A percentile compares a stretch with the other conserved stretches of the same genome.
Conservation (phyloP, 1,140 invertebrate species). For the Pristionchus pacificus region DNA sequence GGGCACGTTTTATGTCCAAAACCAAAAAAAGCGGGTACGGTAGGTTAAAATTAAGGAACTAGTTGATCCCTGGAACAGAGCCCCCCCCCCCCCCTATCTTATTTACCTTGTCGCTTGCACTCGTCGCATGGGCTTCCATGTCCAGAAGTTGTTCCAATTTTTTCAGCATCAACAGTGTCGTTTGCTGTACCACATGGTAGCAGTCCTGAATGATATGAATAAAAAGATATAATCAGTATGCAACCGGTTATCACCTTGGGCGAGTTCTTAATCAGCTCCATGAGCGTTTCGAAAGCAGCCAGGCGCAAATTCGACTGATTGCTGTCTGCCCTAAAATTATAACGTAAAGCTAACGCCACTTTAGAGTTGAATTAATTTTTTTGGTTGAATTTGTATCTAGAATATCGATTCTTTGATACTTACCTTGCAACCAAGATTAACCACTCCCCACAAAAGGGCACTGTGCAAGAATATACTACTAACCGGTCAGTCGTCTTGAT, state of each 20-base stretch:
- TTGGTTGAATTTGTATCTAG: too few relatives aligned
- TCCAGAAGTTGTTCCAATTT: slow-evolving; percentile 83
- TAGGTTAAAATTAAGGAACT: too few relatives aligned
- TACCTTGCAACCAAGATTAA: too few relatives aligned
- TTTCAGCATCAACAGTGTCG: slow-evolving; percentile 90
- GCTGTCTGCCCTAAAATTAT: slow-evolving; percentile 63
- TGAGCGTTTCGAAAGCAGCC: slow-evolving; percentile 95
- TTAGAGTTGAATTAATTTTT: too few relatives aligned
- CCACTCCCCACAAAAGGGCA: too few relatives aligned
- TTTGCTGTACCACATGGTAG: slow-evolving; percentile 89
- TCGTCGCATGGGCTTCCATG: slow-evolving; percentile 70
- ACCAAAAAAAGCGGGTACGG: too few relatives aligned
- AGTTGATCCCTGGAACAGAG: too few relatives aligned
- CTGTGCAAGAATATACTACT: slow-evolving; percentile 60
- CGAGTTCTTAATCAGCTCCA: slow-evolving; percentile 99
- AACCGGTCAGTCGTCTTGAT: slow-evolving; percentile 87
- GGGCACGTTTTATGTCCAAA: too few relatives aligned
- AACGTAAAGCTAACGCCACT: too few relatives aligned
- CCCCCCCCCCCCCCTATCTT: not conserved
- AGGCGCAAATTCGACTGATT: slow-evolving; percentile 80
- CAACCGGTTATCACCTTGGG: slow-evolving; percentile 70
- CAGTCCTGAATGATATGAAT: slow-evolving; percentile 68
- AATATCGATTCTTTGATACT: too few relatives aligned
- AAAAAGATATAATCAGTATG: not conserved
- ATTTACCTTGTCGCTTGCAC: slow-evolving; percentile 20